phyloP scores from a whole-genome alignment of 2,888 invertebrate genomes.

The Rhopalosiphum nymphaeae region DNA sequence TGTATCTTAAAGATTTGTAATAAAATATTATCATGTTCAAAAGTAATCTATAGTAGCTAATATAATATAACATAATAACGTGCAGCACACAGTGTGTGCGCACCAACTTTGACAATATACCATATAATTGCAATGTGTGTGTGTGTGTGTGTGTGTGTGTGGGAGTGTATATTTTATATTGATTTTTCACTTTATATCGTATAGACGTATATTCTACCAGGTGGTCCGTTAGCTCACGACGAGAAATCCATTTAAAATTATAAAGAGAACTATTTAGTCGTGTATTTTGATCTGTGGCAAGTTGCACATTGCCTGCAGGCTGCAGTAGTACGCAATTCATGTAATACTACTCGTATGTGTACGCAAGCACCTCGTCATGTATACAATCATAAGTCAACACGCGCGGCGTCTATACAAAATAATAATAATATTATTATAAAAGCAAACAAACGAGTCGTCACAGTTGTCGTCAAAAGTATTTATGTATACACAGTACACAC shows the following conservation, averaged over 20 bases:
- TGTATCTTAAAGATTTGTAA: neutral
- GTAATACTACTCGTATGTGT: neutral
- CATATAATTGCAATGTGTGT: neutral
- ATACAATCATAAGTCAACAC: conserved; percentile 9
- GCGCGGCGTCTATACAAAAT: neutral
- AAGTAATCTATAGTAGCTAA: neutral
- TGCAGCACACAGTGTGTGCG: too few species aligned
- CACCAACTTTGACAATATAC: neutral
- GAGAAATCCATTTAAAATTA: conserved; percentile 42
- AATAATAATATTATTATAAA: conserved; percentile 12
- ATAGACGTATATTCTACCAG: conserved; percentile 24
- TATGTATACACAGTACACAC: neutral
- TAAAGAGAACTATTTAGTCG: neutral
- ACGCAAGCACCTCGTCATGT: neutral
- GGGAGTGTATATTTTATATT: neutral
- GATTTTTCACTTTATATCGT: neutral
- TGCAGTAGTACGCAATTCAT: neutral
- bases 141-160: neutral
- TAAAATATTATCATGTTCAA: neutral
- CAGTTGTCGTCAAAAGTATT: neutral
- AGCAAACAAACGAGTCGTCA: conserved; percentile 1
- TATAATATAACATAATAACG: neutral
- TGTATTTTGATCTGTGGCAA: neutral
- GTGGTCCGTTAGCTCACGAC: conserved; percentile 40
- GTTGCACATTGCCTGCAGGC: neutral